Evolutionary conservation across 2,113 vertebrate species (phyloP), one percentile per base, ranked within the genome.

Genomic region (Dasyurus viverrinus): DNA sequence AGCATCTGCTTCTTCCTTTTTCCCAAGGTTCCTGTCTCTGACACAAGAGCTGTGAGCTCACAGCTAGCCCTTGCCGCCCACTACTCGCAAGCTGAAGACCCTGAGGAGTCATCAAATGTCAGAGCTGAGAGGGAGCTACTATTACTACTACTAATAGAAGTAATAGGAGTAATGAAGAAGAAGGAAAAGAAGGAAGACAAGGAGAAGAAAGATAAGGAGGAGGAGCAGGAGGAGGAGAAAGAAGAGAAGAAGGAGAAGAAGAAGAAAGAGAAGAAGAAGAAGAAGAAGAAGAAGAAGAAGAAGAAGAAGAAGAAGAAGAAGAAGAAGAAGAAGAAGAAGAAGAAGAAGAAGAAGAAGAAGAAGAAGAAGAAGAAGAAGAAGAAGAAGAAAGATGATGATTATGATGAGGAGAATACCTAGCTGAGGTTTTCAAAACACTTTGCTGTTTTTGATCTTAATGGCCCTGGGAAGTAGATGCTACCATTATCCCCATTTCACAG

Each of bases 211-310:
- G 1, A 2, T 1, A 3, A 1, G 9, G 54, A 54, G 0, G 53
- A 19, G 2, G 1, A 19, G 2, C 1, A 7, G 10, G 54, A 54
- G 0, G 53, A 19, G 1, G 53, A 22, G 1, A 16, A 7, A 6
- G 50, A 52, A 10, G 50, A 52, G 1, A 1, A 52, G 50, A 50
- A 50, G 50, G 50, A 50, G 8, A 50, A 50, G 50, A 5, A 50
- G 8, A 47, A 54, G 1, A 11, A 6, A 26, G 54, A 3, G 53
- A 53, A 14, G 53, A 53, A 16, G 19, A 7, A 4, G n/a, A n/a
- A 22, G 1, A 0, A 26, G 11, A 0, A 27, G 54, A 54, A 3
- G 53, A 14, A 16, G 11, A 14, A 16, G 53, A 7, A 55, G 54
- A 54, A 0, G 53, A 14, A 16, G 53, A 53, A 16, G 14, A 7